Conservation (phyloP, 1,140 invertebrate genomes). For the Camponotus vicinus region DNA sequence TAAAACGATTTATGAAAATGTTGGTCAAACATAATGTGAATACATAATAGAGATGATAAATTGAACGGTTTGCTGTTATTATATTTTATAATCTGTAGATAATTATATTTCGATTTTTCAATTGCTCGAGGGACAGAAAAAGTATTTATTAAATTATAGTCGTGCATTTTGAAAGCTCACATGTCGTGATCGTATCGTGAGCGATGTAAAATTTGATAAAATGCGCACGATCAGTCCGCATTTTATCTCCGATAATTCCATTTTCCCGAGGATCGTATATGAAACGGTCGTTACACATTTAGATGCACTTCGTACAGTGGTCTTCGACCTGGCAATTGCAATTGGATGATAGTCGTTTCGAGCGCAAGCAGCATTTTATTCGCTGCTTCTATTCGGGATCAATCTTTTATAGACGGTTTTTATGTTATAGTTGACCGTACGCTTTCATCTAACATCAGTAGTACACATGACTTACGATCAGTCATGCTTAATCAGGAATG, state of each 20-base stretch:
- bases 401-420: conserved; percentile 4
- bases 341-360: conserved; percentile 9
- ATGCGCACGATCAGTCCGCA: neutral
- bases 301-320: conserved; percentile 5
- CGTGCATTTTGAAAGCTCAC: conserved; percentile 32
- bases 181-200: neutral
- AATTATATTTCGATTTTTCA: conserved; percentile 26
- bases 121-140: neutral
- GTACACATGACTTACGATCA: neutral
- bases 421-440: neutral
- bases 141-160: neutral
- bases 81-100: conserved; percentile 32
- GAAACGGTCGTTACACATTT: conserved; percentile 37
- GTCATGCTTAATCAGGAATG: neutral
- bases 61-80: neutral
- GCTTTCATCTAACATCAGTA: conserved; percentile 2
- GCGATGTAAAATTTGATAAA: neutral
- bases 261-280: neutral
- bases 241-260: neutral
- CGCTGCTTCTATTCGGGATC: conserved; percentile 7
- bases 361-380: conserved; percentile 19
- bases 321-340: conserved; percentile 20
- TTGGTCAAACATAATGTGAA: neutral
- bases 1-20: neutral
- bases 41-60: neutral